phyloP scores from a whole-genome alignment of 1,140 invertebrate species.

The Semibalanus balanoides region DNA sequence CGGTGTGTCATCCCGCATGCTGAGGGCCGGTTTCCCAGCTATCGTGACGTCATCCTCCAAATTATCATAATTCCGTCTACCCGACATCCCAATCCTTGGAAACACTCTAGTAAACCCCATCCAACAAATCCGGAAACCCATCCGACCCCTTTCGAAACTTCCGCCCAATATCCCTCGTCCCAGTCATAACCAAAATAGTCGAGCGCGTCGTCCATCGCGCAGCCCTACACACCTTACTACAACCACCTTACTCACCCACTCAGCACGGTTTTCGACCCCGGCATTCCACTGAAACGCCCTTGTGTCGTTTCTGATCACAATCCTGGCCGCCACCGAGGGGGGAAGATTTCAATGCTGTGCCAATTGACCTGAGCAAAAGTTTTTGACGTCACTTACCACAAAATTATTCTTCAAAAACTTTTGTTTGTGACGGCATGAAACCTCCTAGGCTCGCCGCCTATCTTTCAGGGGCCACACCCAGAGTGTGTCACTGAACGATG shows the following conservation, averaged over 20 bases:
- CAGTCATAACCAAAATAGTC: not conserved
- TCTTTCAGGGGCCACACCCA: not conserved
- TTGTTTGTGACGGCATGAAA: not conserved
- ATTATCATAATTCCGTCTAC: not conserved
- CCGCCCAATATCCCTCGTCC: constrained; percentile 1
- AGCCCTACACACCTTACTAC: no score
- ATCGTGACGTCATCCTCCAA: not conserved
- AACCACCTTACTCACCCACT: not conserved
- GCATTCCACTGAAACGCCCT: not conserved
- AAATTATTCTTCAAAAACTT: not conserved
- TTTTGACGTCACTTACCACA: not conserved
- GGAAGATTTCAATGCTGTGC: not conserved
- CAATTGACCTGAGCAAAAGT: not conserved
- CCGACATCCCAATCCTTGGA: not conserved
- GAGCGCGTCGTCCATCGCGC: not conserved
- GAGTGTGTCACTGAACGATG: not conserved
- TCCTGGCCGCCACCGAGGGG: not conserved
- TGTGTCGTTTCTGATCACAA: not conserved
- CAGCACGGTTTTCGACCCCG: not conserved
- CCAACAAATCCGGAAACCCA: not conserved
- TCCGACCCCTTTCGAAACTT: constrained; percentile 1
- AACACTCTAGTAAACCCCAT: not conserved
- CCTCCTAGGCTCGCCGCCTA: not conserved
- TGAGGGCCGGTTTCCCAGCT: not conserved
- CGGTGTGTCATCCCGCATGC: no score